phyloP scores from a whole-genome alignment of 2,888 invertebrate genomes.

The Ischnura elegans region DNA sequence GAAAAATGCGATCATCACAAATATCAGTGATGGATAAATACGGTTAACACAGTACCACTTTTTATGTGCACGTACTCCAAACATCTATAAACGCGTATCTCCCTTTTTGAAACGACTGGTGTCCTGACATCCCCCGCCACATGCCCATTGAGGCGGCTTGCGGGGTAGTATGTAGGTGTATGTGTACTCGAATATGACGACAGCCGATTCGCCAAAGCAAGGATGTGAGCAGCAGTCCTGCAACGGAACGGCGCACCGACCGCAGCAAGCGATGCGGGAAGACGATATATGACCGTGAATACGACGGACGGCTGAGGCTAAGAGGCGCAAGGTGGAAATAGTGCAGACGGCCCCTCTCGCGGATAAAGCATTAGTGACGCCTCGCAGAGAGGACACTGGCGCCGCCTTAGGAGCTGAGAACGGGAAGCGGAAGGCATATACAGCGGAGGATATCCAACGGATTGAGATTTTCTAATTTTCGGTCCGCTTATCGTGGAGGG shows the following conservation, averaged over 20 bases:
- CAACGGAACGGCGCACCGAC: background rate
- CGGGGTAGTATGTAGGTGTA: no score
- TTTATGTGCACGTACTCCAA: no score
- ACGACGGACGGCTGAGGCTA: background rate
- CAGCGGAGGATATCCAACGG: background rate
- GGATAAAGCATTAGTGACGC: background rate
- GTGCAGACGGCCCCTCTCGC: background rate
- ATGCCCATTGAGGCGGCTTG: no score
- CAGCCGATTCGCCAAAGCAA: background rate
- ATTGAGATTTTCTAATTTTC: no score
- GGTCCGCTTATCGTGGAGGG: no score
- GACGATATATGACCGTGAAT: background rate
- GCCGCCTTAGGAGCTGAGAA: background rate
- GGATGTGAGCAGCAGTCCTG: background rate
- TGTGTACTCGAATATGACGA: no score
- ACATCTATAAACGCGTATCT: no score
- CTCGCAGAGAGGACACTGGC: background rate
- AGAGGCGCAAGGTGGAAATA: background rate
- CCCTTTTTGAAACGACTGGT: no score
- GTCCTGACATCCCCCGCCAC: no score
- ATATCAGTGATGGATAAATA: no score
- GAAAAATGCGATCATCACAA: no score
- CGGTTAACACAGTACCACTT: no score
- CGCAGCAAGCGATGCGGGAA: background rate
- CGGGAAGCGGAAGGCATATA: background rate